Conservation (phyloP, 2,888 invertebrate species). For the Drosophila helvetica region DNA sequence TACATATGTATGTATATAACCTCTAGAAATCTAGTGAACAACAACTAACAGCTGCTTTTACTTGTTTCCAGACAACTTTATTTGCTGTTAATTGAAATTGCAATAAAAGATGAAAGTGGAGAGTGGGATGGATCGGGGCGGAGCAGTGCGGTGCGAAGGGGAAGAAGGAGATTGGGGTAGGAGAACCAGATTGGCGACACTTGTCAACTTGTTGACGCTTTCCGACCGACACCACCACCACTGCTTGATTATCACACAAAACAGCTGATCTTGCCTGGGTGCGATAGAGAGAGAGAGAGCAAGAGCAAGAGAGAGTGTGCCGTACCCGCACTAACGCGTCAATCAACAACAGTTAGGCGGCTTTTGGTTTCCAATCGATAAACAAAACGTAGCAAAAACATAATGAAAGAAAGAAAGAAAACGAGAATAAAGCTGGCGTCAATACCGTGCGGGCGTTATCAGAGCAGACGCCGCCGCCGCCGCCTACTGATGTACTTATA, state of each 20-base stretch:
- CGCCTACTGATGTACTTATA: neutral
- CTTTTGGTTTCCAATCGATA: conserved; percentile 67
- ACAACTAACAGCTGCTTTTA: conserved; percentile 38
- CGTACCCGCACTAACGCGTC: conserved; percentile 36
- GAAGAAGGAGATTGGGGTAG: neutral
- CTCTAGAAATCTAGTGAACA: conserved; percentile 25
- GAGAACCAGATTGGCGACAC: conserved; percentile 1
- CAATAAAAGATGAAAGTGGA: conserved; percentile 13
- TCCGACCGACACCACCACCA: neutral
- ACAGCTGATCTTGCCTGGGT: conserved; percentile 26
- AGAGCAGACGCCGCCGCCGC: neutral
- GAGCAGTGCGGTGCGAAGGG: neutral
- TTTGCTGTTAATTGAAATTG: conserved; percentile 33
- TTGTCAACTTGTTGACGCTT: conserved; percentile 6
- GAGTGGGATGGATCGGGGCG: neutral
- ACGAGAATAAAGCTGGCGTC: conserved; percentile 39
- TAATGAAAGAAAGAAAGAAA: conserved; percentile 17
- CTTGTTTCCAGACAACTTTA: conserved; percentile 31
- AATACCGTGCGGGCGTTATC: conserved; percentile 54
- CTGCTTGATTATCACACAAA: conserved; percentile 38
- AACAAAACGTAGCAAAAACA: conserved; percentile 38
- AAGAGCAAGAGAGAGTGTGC: neutral
- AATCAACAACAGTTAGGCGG: conserved; percentile 21
- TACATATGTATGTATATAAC: neutral
- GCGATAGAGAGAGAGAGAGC: neutral